Conservation (phyloP, 2,113 vertebrate species). For the Peromyscus polionotus region DNA sequence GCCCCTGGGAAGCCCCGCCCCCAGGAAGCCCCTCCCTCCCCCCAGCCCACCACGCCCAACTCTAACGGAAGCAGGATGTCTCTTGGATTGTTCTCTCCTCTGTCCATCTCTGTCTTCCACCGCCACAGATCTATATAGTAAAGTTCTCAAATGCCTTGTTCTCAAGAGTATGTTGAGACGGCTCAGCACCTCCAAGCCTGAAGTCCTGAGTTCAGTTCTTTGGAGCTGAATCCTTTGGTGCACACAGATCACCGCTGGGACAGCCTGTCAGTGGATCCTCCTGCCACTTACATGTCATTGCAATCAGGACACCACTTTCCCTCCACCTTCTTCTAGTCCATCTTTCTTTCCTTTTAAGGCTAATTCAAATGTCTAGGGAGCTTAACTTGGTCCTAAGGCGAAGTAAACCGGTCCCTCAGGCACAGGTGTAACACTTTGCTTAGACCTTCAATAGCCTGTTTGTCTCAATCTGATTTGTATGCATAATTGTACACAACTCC, state of each 20-base stretch:
- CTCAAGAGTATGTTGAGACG: too few relatives aligned
- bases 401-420: neutral
- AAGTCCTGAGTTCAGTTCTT: too few relatives aligned
- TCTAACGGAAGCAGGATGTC: neutral
- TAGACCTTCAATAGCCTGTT: neutral
- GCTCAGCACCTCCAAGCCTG: too few relatives aligned
- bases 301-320: neutral
- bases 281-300: neutral
- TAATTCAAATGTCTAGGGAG: conserved; percentile 39
- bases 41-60: neutral
- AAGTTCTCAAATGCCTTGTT: too few relatives aligned
- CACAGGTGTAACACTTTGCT: neutral
- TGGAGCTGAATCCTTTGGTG: too few relatives aligned
- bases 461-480: neutral
- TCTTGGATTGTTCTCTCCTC: neutral
- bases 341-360: neutral
- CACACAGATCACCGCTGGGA: neutral
- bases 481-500: neutral
- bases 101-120: neutral
- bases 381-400: neutral
- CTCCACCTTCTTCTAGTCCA: neutral
- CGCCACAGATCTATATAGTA: neutral
- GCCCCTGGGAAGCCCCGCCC: neutral
- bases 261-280: neutral
- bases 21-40: neutral